These are phyloP conservation scores for Tursiops truncatus DNA, from an alignment of 2,113 vertebrate genomes.

Conservation along the genomic window DNA sequence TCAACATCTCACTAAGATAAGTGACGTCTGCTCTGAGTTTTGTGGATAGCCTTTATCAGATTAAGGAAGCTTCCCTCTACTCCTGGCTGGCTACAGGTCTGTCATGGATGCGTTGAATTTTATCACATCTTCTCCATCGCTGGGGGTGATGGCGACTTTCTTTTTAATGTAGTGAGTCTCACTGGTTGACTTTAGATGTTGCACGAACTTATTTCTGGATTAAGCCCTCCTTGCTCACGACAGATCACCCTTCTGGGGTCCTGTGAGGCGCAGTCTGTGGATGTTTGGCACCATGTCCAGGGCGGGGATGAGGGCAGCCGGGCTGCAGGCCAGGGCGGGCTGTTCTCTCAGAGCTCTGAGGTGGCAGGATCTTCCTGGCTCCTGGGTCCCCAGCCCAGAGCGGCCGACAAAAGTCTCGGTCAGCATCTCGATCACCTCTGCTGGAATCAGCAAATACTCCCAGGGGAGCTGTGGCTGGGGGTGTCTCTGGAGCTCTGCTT, in stretches of 20 bases:
- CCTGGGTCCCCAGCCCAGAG: neutral
- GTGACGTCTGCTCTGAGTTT: neutral
- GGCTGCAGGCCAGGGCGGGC: neutral
- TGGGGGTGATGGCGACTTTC: neutral
- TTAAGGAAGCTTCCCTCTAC: neutral
- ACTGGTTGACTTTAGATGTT: neutral
- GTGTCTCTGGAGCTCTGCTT: neutral
- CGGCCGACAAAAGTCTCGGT: neutral
- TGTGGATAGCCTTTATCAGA: neutral
- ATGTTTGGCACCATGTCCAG: neutral
- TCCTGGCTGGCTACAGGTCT: neutral
- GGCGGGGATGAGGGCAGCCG: too few species aligned
- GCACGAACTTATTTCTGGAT: neutral
- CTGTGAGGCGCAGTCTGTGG: neutral
- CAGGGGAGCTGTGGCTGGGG: accelerated
- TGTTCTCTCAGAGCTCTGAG: neutral
- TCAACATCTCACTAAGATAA: neutral
- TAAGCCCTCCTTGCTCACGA: neutral
- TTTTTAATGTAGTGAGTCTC: neutral
- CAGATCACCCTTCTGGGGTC: too few species aligned
- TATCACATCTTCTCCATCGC: neutral
- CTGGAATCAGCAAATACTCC: neutral
- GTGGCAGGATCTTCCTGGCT: neutral
- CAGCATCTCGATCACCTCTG: neutral
- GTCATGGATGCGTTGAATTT: neutral